Evolutionary conservation across 2,113 vertebrate genomes (phyloP).

Genomic region (Burhinus oedicnemus): DNA sequence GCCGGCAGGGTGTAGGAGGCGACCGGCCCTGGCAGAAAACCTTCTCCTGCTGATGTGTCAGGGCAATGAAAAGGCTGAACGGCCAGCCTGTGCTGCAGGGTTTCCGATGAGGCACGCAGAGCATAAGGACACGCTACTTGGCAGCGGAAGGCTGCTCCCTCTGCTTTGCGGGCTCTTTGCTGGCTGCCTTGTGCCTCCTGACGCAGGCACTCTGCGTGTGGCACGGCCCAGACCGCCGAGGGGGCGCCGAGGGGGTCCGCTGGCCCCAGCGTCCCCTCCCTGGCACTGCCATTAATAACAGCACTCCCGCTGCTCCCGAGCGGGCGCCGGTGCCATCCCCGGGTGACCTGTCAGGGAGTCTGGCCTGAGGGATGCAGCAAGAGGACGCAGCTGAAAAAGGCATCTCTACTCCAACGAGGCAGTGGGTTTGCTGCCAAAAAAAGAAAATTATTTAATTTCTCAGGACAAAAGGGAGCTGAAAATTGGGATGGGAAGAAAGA

Average conservation of each 20-base stretch:
- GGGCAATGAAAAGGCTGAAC: neutral
- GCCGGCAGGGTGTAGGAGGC: accelerated
- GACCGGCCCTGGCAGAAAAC: neutral
- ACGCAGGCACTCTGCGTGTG: neutral
- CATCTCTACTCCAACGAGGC: neutral
- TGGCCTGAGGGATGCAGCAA: neutral
- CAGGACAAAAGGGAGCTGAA: conserved; percentile 30
- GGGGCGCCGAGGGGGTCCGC: neutral
- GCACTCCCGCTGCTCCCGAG: accelerated
- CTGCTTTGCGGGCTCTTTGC: conserved; percentile 8
- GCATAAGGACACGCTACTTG: neutral
- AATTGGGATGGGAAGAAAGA: conserved; percentile 31
- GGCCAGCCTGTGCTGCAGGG: neutral
- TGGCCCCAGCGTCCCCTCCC: neutral
- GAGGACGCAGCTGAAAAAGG: neutral
- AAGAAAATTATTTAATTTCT: conserved; percentile 17
- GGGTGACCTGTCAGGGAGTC: neutral
- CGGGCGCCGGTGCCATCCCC: neutral
- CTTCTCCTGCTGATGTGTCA: neutral
- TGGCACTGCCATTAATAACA: neutral
- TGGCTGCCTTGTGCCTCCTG: conserved; percentile 7
- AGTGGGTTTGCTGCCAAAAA: neutral
- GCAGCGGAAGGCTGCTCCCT: neutral
- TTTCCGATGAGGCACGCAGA: neutral
- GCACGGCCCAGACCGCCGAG: accelerated